Percentiles rank a stretch among this genome's conserved stretches.
Conservation (phyloP, 2,113 vertebrate species). For the Promerops cafer region DNA sequence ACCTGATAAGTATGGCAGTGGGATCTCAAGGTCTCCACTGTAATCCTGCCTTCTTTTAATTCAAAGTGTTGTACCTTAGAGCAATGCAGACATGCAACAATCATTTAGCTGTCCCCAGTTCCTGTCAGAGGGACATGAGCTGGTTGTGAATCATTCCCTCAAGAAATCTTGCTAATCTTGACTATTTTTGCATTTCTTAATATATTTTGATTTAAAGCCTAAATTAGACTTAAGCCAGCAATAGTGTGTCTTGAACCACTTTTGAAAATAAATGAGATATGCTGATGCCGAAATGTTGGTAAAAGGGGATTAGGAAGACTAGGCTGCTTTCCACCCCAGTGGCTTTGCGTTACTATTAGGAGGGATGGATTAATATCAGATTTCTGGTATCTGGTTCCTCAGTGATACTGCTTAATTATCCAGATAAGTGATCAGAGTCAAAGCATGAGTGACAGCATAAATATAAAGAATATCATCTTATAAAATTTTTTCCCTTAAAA, state of each 20-base stretch:
- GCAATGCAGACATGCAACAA: background rate
- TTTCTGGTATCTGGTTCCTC: slow-evolving; percentile 75
- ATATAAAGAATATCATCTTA: slow-evolving; percentile 41
- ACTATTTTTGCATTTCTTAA: slow-evolving; percentile 46
- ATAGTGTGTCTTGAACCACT: slow-evolving; percentile 49
- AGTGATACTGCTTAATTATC: slow-evolving; percentile 82
- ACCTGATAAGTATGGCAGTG: slow-evolving; percentile 15
- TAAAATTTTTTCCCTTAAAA: background rate
- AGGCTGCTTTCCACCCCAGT: slow-evolving; percentile 64
- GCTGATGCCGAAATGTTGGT: slow-evolving; percentile 50
- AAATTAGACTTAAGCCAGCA: slow-evolving; percentile 61
- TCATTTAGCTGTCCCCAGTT: background rate
- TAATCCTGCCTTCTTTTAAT: slow-evolving; percentile 40
- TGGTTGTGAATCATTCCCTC: slow-evolving; percentile 26
- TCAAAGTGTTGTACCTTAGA: slow-evolving; percentile 44
- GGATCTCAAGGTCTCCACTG: slow-evolving; percentile 28
- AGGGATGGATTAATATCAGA: slow-evolving; percentile 79
- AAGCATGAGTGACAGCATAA: slow-evolving; percentile 61
- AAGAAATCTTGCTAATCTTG: slow-evolving; percentile 30
- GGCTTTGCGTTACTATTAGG: slow-evolving; percentile 66
- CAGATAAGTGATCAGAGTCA: slow-evolving; percentile 79
- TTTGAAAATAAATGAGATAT: slow-evolving; percentile 65
- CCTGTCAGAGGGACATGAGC: slow-evolving; percentile 18
- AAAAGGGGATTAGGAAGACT: slow-evolving; percentile 70
- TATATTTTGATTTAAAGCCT: slow-evolving; percentile 45